These are phyloP conservation scores for Vulpes lagopus DNA, from an alignment of 2,113 vertebrate species.

Conservation along the genomic window DNA sequence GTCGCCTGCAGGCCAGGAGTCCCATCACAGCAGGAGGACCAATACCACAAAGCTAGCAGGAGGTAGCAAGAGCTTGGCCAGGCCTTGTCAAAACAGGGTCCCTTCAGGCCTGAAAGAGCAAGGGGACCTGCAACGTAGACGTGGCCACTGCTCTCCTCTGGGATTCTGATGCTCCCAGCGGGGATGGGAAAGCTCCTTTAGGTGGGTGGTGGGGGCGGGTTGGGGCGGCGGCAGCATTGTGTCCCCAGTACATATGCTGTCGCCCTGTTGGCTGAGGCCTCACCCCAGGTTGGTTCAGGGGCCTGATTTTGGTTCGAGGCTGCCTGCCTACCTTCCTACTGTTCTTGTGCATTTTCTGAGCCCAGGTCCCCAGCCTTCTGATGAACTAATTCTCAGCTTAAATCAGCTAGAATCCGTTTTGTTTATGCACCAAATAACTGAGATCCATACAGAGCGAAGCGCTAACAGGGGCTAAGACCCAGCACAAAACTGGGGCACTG, in stretches of 20 bases:
- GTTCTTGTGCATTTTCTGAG: not conserved
- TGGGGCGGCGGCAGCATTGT: not conserved
- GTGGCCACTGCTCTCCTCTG: not conserved
- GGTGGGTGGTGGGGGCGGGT: rapidly evolving
- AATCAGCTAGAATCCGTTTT: not conserved
- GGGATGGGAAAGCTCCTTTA: not conserved
- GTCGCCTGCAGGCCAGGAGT: constrained; percentile 65
- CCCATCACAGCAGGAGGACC: constrained; percentile 59
- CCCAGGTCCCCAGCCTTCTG: not conserved
- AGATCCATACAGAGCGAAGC: not conserved
- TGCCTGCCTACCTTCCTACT: not conserved
- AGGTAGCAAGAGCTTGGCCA: constrained; percentile 77
- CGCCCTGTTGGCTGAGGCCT: not conserved
- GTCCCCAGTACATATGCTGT: not conserved
- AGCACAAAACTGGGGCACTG: not conserved
- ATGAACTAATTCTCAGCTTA: not conserved
- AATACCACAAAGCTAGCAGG: constrained; percentile 71
- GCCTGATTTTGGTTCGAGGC: not conserved
- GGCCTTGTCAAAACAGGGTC: constrained; percentile 59
- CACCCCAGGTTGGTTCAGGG: not conserved
- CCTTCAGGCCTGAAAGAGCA: constrained; percentile 27
- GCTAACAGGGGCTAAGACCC: not conserved
- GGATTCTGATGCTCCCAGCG: not conserved
- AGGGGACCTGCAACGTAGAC: not conserved
- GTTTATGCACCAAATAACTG: not conserved